Evolutionary conservation across 2,113 vertebrate species (phyloP), one percentile per base, ranked within the genome.

Genomic region (Alouatta palliata): DNA sequence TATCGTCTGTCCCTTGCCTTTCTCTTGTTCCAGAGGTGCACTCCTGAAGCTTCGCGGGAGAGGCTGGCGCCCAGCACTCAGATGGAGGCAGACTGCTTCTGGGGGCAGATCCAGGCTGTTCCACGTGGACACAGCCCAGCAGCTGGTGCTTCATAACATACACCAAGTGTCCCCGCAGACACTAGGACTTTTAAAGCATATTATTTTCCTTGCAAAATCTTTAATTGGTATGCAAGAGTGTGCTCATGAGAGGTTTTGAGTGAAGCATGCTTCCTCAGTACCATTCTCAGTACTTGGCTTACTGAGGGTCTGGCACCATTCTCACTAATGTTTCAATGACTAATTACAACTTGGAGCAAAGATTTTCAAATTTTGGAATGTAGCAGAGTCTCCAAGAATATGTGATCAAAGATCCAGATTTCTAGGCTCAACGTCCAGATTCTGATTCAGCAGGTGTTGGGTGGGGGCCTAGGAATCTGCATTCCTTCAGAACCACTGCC

Each of bases 81-180:
- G 49, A 5, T 8, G 37, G 21, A 40, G 13, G 70, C 35, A n/a
- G 19, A 20, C 6, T 54, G 52, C 58, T 16, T 13, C 40, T 27
- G 12, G 3, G 35, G 32, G 20, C 35, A 23, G 77, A 20, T 23
- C 49, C 27, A 20, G 47, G 79, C 49, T 37, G 10, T 9, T 37
- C 20, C 35, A 35, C 17, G 0, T 25, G 20, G 35, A 35, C 8
- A 4, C 4, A n/a, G 47, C 49, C 23, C 13, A 58, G 35, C 25
- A 45, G 54, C n/a, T 27, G 73, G 54, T 19, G 9, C 13, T 4
- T 2, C 0, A 20, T 19, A 12, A 45, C 0, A 16, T 4, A 12
- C 6, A 21, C 11, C 70, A 45, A 77, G 21, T 37, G 73, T 77
- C 40, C 27, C 23, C 32, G 11, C 13, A 64, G 54, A 47, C 23